Conservation (phyloP, 2,888 invertebrate genomes). For the Cryptocephalus primarius region DNA sequence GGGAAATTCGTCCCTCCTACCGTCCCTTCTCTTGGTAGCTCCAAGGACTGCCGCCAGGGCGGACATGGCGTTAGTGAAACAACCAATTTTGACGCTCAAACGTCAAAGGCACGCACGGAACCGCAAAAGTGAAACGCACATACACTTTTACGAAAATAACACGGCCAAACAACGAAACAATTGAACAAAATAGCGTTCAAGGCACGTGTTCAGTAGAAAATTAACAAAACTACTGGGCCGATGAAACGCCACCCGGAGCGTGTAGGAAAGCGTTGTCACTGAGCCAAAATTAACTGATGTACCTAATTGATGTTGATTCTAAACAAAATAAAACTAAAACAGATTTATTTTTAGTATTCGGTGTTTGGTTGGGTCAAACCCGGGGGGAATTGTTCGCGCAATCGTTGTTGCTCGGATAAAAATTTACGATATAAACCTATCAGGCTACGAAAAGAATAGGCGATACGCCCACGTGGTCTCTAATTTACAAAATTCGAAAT, state of each 20-base stretch:
- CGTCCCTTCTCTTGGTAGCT: conserved; percentile 29
- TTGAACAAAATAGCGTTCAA: neutral
- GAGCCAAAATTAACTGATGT: conserved; percentile 28
- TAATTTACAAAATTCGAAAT: too few species aligned
- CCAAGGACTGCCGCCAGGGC: conserved; percentile 32
- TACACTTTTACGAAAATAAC: conserved; percentile 1
- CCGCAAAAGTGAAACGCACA: neutral
- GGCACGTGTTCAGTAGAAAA: conserved; percentile 1
- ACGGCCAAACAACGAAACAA: neutral
- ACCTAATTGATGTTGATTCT: conserved; percentile 20
- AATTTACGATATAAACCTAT: too few species aligned
- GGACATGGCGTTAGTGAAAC: conserved; percentile 32
- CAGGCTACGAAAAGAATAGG: too few species aligned
- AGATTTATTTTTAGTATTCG: conserved; percentile 18
- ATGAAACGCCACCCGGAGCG: too few species aligned
- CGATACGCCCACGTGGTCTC: too few species aligned
- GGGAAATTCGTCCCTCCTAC: conserved; percentile 16
- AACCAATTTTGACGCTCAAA: conserved; percentile 31
- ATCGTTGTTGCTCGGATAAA: neutral
- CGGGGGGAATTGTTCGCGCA: conserved; percentile 4
- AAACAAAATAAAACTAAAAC: conserved; percentile 19
- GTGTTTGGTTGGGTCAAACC: conserved; percentile 10
- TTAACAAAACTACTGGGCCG: conserved; percentile 2
- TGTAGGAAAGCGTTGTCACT: conserved; percentile 15
- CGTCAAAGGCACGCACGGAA: neutral